Evolutionary conservation across 2,113 vertebrate genomes (phyloP).

Genomic region (Campylomormyrus numenius): DNA sequence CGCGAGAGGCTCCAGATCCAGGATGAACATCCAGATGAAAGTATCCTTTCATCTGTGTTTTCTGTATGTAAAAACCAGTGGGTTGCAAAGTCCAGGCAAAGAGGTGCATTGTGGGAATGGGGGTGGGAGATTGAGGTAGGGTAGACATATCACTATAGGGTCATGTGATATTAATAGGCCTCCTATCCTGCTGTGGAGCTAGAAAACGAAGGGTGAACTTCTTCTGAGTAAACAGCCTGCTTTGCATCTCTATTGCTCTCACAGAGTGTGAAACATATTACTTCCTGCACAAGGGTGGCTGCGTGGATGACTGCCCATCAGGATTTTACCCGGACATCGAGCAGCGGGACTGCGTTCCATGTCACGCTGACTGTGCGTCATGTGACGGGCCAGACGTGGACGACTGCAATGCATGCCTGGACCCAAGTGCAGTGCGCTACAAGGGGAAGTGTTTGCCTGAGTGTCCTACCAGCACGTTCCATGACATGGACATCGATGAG

Average conservation of each 20-base stretch:
- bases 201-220: background rate
- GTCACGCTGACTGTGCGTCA: slow-evolving; percentile 64
- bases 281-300: slow-evolving; percentile 64
- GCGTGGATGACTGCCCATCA: slow-evolving; percentile 67
- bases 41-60: background rate
- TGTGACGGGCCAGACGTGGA: slow-evolving; percentile 68
- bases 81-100: background rate
- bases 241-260: background rate
- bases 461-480: slow-evolving; percentile 69
- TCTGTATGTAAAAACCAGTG: background rate
- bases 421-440: slow-evolving; percentile 45
- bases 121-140: background rate
- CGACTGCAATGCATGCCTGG: slow-evolving; percentile 68
- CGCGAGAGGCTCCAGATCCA: background rate
- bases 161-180: background rate
- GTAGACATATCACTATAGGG: background rate
- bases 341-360: slow-evolving; percentile 61
- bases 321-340: slow-evolving; percentile 56
- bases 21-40: background rate
- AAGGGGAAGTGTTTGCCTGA: slow-evolving; percentile 59
- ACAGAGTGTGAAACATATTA: slow-evolving; percentile 67
- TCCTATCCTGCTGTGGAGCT: background rate
- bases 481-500: slow-evolving; percentile 46
- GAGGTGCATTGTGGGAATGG: background rate
- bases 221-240: background rate